A percentile compares a stretch with the other conserved stretches of the same genome.
phyloP scores from a whole-genome alignment of 23 tunicate genomes.

The Styela plicata region DNA sequence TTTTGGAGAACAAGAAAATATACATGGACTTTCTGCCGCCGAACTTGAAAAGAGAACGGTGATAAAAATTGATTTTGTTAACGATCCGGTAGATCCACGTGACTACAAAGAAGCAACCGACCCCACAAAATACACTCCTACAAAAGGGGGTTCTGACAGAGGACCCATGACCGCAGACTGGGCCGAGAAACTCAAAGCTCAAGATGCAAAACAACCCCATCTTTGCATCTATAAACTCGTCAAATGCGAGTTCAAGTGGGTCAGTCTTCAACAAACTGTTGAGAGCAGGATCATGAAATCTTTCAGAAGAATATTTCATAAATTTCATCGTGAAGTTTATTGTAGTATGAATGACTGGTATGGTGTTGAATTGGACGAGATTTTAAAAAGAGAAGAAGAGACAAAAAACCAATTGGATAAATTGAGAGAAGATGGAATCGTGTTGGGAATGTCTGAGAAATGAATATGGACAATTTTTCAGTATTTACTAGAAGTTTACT shows the following conservation, averaged over 20 bases:
- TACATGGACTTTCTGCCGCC: slow-evolving; percentile 32
- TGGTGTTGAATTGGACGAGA: slow-evolving; percentile 11
- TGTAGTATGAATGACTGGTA: slow-evolving; percentile 19
- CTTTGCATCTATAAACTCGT: slow-evolving; percentile 22
- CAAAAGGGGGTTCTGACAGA: slow-evolving; percentile 15
- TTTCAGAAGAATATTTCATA: not conserved
- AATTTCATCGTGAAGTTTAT: not conserved
- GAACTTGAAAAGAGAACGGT: slow-evolving; percentile 42
- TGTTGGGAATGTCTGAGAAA: slow-evolving; percentile 2
- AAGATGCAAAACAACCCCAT: not conserved
- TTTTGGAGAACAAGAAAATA: slow-evolving; percentile 54
- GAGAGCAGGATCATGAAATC: not conserved
- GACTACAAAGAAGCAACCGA: slow-evolving; percentile 46
- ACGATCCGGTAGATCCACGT: slow-evolving; percentile 22
- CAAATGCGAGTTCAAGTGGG: not conserved
- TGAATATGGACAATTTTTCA: no score
- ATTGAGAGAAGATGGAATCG: not conserved
- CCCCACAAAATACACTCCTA: slow-evolving; percentile 28
- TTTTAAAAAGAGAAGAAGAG: not conserved
- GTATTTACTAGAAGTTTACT: no score
- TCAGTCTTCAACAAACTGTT: not conserved
- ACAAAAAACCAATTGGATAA: not conserved
- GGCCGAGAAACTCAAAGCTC: slow-evolving; percentile 29
- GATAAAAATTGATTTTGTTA: slow-evolving; percentile 42
- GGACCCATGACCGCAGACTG: slow-evolving; percentile 48